These are phyloP conservation scores for Protonemura montana DNA, from an alignment of 2,888 invertebrate genomes.

Conservation along the genomic window DNA sequence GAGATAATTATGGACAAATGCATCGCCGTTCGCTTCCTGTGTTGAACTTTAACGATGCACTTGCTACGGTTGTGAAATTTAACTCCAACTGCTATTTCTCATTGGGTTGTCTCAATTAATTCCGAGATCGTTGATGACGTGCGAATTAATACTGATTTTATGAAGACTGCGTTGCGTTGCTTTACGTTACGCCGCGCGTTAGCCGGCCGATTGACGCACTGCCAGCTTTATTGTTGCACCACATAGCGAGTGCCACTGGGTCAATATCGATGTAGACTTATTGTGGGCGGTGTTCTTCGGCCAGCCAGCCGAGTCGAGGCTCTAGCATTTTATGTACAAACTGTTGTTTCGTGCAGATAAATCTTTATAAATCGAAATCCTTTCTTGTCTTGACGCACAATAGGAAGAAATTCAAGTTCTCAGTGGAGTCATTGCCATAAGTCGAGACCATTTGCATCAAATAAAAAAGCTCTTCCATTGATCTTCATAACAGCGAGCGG, in stretches of 20 bases:
- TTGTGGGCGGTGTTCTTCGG: neutral
- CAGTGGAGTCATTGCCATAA: neutral
- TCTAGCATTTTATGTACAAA: neutral
- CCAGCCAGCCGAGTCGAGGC: neutral
- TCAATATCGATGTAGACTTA: slow-evolving; percentile 12
- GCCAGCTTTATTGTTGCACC: neutral
- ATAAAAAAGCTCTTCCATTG: neutral
- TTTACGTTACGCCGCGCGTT: too few species aligned
- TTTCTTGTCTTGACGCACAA: neutral
- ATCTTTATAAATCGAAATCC: slow-evolving; percentile 3
- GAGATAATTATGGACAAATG: neutral
- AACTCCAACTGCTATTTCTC: neutral
- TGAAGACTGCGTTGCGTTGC: neutral
- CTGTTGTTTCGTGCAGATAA: neutral
- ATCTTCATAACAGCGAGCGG: neutral
- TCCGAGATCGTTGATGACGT: neutral
- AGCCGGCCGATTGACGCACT: neutral
- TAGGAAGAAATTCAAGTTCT: neutral
- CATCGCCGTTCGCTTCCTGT: neutral
- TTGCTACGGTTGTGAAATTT: slow-evolving; percentile 4
- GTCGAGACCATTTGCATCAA: neutral
- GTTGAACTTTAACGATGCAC: neutral
- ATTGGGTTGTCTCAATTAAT: neutral
- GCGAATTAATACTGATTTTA: neutral
- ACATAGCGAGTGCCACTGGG: neutral